Evolutionary conservation across 2,113 vertebrate species (phyloP).

Genomic region (Entomyzon cyanotis): DNA sequence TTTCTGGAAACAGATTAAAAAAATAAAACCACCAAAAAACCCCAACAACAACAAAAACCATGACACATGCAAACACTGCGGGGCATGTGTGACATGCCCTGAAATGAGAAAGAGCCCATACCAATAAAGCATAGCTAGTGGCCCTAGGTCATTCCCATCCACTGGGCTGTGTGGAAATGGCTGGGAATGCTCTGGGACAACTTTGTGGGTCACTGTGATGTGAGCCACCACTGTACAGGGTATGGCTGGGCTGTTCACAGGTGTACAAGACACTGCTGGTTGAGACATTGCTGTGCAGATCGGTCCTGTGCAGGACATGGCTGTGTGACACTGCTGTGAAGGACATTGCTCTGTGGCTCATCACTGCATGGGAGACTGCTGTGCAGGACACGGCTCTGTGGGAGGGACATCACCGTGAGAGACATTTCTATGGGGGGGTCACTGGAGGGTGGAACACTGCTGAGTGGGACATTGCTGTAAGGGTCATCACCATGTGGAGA

Average conservation of each 20-base stretch:
- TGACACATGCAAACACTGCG: not conserved
- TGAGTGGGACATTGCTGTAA: not conserved
- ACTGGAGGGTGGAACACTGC: too few relatives aligned
- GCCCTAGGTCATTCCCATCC: rapidly evolving
- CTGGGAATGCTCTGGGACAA: not conserved
- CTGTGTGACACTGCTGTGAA: not conserved
- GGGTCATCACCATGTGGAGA: too few relatives aligned
- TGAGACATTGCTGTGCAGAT: rapidly evolving
- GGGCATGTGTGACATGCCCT: not conserved
- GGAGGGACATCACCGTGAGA: not conserved
- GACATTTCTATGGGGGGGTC: not conserved
- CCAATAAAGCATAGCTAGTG: not conserved
- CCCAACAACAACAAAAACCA: not conserved
- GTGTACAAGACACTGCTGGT: not conserved
- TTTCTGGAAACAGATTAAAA: not conserved
- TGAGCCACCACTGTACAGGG: too few relatives aligned
- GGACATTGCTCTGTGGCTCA: not conserved
- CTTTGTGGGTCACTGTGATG: not conserved
- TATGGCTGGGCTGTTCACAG: rapidly evolving
- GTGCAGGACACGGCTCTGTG: rapidly evolving
- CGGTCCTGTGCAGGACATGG: not conserved
- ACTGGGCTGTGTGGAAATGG: not conserved
- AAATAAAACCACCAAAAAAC: too few relatives aligned
- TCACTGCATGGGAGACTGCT: not conserved
- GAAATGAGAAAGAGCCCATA: not conserved